These are phyloP conservation scores for Coleophora flavipennella DNA, from an alignment of 2,888 invertebrate species.

Conservation along the genomic window DNA sequence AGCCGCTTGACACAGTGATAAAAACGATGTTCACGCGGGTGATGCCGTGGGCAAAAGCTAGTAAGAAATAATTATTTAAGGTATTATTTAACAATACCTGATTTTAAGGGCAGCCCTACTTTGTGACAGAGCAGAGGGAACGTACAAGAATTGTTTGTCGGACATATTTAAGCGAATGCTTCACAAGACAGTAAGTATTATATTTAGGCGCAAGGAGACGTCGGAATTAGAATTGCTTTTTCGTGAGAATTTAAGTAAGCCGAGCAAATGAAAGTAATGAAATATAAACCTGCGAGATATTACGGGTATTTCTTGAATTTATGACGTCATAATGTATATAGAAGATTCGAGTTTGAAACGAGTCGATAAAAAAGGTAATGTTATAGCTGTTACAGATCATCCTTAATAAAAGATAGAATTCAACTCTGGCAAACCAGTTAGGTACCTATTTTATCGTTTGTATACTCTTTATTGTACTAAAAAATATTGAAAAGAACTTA, in stretches of 20 bases:
- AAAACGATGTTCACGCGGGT: no score
- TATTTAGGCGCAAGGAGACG: slow-evolving; percentile 22
- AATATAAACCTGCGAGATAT: slow-evolving; percentile 5
- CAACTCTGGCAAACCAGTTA: no score
- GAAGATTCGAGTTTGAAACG: not conserved
- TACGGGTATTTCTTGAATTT: slow-evolving; percentile 1
- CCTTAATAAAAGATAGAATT: no score
- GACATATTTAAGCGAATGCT: slow-evolving; percentile 24
- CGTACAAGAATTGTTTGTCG: slow-evolving; percentile 31
- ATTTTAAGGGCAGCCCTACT: slow-evolving; percentile 4
- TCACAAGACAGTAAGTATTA: slow-evolving; percentile 16
- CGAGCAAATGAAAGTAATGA: slow-evolving; percentile 12
- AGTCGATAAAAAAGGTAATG: not conserved
- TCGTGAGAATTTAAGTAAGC: slow-evolving; percentile 24
- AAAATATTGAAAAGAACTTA: no score
- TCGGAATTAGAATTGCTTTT: slow-evolving; percentile 27
- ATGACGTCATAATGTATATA: slow-evolving; percentile 1
- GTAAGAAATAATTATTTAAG: no score
- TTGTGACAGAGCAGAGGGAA: slow-evolving; percentile 17
- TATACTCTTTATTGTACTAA: no score
- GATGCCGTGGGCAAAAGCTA: no score
- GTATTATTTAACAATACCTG: not conserved
- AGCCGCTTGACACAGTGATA: no score
- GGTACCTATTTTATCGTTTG: no score
- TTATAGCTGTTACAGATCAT: no score